Percentiles rank a stretch among this genome's conserved stretches.
These are phyloP conservation scores for Amphibalanus amphitrite DNA, from an alignment of 1,140 invertebrate genomes.

Conservation along the genomic window DNA sequence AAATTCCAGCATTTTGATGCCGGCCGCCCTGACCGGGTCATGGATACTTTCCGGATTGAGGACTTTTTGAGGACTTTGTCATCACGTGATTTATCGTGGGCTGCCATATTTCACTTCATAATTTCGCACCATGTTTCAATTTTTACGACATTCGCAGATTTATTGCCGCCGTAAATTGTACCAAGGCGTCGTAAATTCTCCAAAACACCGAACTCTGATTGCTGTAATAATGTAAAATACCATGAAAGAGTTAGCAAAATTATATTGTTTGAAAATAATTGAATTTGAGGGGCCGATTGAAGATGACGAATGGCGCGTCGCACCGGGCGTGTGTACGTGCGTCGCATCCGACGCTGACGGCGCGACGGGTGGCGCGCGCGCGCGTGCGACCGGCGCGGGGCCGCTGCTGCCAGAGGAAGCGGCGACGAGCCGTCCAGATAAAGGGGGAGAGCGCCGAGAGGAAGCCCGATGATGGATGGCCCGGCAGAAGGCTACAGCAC, in stretches of 20 bases:
- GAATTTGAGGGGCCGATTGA: not conserved
- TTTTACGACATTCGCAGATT: constrained; percentile 1
- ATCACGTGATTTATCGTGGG: not conserved
- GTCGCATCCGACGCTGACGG: not conserved
- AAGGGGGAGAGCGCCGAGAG: not conserved
- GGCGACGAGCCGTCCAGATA: not conserved
- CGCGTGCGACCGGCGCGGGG: no score
- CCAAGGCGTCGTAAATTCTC: not conserved
- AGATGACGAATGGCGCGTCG: not conserved
- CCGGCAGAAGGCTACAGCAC: not conserved
- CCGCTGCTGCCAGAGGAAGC: not conserved
- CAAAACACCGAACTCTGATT: not conserved
- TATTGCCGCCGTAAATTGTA: not conserved
- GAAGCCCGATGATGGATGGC: not conserved
- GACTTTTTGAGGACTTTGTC: not conserved
- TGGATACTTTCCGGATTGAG: not conserved
- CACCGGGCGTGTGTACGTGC: not conserved
- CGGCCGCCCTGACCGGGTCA: not conserved
- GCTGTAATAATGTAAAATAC: constrained; percentile 1
- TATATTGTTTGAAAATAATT: constrained; percentile 1
- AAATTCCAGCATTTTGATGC: not conserved
- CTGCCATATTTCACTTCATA: not conserved
- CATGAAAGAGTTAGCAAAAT: constrained; percentile 1
- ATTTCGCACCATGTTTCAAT: constrained; percentile 1
- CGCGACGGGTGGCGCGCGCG: not conserved